phyloP scores from a whole-genome alignment of 2,113 vertebrate genomes.

The Solea solea region DNA sequence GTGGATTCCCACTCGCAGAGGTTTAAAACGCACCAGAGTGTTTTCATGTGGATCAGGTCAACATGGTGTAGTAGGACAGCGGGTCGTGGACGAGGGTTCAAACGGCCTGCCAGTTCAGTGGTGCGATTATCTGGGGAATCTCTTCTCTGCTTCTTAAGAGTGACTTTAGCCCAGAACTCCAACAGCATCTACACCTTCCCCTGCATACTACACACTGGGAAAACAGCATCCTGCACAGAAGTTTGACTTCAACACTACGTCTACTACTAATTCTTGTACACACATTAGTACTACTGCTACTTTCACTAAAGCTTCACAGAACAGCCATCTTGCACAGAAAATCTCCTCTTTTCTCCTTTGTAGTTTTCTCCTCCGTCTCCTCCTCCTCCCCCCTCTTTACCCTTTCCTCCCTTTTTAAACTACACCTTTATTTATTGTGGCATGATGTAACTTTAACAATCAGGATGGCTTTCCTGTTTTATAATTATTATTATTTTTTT shows the following conservation, averaged over 20 bases:
- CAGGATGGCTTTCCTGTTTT: conserved; percentile 62
- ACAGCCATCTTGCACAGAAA: conserved; percentile 71
- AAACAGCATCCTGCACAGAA: conserved; percentile 40
- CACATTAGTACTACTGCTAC: conserved; percentile 1
- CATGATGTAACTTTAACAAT: conserved; percentile 78
- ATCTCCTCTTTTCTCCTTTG: conserved; percentile 35
- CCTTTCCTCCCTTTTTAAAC: conserved; percentile 21
- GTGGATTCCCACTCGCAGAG: conserved; percentile 22
- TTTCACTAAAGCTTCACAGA: conserved; percentile 58
- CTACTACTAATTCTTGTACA: conserved; percentile 52
- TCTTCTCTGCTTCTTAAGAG: conserved; percentile 23
- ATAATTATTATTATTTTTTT: conserved; percentile 30
- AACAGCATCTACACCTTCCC: conserved; percentile 4
- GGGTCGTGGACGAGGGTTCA: not conserved
- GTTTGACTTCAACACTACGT: conserved; percentile 61
- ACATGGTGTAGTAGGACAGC: conserved; percentile 28
- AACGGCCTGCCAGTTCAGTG: not conserved
- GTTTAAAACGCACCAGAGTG: conserved; percentile 23
- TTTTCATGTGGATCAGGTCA: conserved; percentile 33
- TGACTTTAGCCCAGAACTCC: conserved; percentile 10
- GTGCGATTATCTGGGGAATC: not conserved
- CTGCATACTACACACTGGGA: conserved; percentile 32
- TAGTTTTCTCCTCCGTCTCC: conserved; percentile 42
- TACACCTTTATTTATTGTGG: conserved; percentile 88
- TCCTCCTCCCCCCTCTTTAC: conserved; percentile 55